Percentiles rank a stretch among this genome's conserved stretches.
Conservation (phyloP, 2,797 vertebrate genomes). For the Lepus townsendii region DNA sequence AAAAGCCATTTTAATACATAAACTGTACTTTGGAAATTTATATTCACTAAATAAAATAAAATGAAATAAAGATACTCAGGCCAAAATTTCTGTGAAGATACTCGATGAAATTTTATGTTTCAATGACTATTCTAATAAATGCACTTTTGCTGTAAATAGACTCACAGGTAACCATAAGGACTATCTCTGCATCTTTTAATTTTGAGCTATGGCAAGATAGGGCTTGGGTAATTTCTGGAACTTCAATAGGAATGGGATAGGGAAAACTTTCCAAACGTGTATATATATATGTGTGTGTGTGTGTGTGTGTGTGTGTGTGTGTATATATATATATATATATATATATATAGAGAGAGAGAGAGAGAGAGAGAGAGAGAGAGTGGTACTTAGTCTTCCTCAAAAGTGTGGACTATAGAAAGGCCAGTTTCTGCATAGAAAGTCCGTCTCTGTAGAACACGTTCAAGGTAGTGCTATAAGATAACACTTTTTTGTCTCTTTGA, state of each 20-base stretch:
- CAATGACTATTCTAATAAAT: background rate
- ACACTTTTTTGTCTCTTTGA: constrained; percentile 32
- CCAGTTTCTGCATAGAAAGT: background rate
- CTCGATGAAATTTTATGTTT: constrained; percentile 26
- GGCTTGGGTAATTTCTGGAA: constrained; percentile 10
- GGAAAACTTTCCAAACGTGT: constrained; percentile 1
- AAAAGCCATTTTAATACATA: no score
- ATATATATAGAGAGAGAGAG: no score
- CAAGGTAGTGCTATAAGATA: background rate
- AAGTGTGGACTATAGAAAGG: background rate
- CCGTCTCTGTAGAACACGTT: background rate
- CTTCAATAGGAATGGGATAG: background rate
- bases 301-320: background rate
- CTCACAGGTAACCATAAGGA: background rate
- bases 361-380: no score
- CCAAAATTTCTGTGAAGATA: constrained; percentile 35
- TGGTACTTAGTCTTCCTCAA: background rate
- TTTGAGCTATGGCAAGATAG: background rate
- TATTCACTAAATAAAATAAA: no score
- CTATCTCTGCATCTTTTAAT: background rate
- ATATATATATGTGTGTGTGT: background rate
- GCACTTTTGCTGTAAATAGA: background rate
- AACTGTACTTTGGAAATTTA: no score
- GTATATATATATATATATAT: no score
- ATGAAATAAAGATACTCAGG: background rate